Evolutionary conservation across 2,113 vertebrate species (phyloP).

Genomic region (Uropsilus gracilis): DNA sequence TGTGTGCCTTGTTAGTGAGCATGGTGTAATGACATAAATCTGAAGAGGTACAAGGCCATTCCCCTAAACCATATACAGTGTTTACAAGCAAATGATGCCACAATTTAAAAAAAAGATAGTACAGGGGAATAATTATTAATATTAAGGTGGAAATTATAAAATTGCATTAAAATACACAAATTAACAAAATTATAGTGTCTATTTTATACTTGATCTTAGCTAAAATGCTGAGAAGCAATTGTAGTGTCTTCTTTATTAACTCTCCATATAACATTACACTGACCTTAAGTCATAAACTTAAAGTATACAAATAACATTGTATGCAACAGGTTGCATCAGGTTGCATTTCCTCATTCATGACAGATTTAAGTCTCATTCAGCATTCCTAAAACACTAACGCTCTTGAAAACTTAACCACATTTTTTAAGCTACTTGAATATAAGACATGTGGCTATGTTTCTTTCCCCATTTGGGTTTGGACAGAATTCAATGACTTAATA

Average conservation of each 20-base stretch:
- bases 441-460: not conserved
- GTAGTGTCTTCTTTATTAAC: not conserved
- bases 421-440: not conserved
- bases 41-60: too few species aligned
- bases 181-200: not conserved
- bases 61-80: too few species aligned
- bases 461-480: not conserved
- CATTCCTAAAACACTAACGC: not conserved
- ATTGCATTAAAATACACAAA: not conserved
- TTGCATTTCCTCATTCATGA: not conserved
- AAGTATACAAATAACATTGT: not conserved
- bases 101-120: too few species aligned
- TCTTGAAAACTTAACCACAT: not conserved
- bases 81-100: too few species aligned
- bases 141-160: not conserved
- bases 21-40: too few species aligned
- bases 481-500: not conserved
- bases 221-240: too few species aligned
- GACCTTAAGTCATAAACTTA: not conserved
- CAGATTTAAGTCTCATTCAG: not conserved
- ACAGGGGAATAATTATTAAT: not conserved
- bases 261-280: not conserved
- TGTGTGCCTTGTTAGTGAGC: too few species aligned
- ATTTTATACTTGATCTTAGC: too few species aligned
- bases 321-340: too few species aligned